phyloP scores from a whole-genome alignment of 2,113 vertebrate genomes.

The Aleadryas rufinucha region DNA sequence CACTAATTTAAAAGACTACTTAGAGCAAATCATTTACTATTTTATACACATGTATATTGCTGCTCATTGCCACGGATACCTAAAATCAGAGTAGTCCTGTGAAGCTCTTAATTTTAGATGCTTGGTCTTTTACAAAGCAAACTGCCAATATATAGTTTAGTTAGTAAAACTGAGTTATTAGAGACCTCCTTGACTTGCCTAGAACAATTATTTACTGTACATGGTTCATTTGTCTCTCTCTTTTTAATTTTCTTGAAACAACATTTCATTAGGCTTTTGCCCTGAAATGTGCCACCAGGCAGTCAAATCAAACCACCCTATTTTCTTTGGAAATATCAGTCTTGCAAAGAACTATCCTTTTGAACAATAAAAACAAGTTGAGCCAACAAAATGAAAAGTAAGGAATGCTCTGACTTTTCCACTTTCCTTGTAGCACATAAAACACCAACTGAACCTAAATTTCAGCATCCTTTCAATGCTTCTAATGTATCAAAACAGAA shows the following conservation, averaged over 20 bases:
- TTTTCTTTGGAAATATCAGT: background rate
- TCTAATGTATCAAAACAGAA: background rate
- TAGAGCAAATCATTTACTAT: conserved; percentile 47
- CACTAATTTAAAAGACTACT: conserved; percentile 64
- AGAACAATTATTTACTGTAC: conserved; percentile 22
- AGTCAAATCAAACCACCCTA: background rate
- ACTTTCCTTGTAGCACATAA: background rate
- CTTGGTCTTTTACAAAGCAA: conserved; percentile 42
- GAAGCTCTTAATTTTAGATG: conserved; percentile 30
- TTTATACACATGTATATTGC: conserved; percentile 15
- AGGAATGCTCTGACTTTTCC: background rate
- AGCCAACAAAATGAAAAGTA: background rate
- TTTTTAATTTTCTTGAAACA: conserved; percentile 34
- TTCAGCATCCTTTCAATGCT: background rate
- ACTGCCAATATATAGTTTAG: conserved; percentile 4
- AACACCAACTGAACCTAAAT: background rate
- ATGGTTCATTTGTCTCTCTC: background rate
- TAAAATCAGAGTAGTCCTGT: background rate
- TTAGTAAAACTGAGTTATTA: conserved; percentile 42
- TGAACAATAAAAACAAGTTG: background rate
- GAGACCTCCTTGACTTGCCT: conserved; percentile 23
- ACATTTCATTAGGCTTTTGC: conserved; percentile 12
- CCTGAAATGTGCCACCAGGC: background rate
- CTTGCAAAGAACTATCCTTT: background rate
- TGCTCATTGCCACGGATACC: conserved; percentile 47